phyloP scores from a whole-genome alignment of 2,113 vertebrate genomes.

The Oostethus manadensis region DNA sequence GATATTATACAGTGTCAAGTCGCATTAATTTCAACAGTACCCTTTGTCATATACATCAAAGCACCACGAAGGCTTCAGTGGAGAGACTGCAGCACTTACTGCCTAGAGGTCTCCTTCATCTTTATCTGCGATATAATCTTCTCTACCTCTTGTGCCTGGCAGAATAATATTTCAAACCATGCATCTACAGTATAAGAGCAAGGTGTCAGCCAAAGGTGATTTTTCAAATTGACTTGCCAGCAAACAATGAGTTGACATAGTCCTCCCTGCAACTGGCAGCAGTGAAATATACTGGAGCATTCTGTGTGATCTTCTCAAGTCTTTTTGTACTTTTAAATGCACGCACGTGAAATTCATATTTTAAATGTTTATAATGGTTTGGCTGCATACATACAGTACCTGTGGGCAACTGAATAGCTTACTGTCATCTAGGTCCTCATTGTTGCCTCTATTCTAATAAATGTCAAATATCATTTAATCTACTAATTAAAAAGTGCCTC shows the following conservation, averaged over 20 bases:
- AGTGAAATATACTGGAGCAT: background rate
- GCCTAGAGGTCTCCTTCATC: constrained; percentile 26
- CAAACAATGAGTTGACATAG: constrained; percentile 41
- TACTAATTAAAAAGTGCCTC: too few relatives aligned
- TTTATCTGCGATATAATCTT: background rate
- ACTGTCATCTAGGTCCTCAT: too few relatives aligned
- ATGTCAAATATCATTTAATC: too few relatives aligned
- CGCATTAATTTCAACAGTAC: constrained; percentile 24
- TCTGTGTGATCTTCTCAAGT: background rate
- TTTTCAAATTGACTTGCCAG: constrained; percentile 43
- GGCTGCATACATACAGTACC: too few relatives aligned
- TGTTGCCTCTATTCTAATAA: too few relatives aligned
- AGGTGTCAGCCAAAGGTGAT: constrained; percentile 56
- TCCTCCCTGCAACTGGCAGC: constrained; percentile 36
- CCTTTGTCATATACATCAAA: constrained; percentile 46
- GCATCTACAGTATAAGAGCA: constrained; percentile 35
- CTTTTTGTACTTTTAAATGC: background rate
- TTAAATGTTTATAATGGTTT: too few relatives aligned
- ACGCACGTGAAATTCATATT: too few relatives aligned
- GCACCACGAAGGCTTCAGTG: constrained; percentile 29
- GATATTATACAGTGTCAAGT: constrained; percentile 24
- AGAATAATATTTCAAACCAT: constrained; percentile 45
- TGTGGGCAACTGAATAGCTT: too few relatives aligned
- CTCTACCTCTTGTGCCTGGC: constrained; percentile 34
- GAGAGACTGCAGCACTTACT: constrained; percentile 16